These are phyloP conservation scores for Tetragonula carbonaria DNA, from an alignment of 2,888 invertebrate genomes.

Conservation along the genomic window DNA sequence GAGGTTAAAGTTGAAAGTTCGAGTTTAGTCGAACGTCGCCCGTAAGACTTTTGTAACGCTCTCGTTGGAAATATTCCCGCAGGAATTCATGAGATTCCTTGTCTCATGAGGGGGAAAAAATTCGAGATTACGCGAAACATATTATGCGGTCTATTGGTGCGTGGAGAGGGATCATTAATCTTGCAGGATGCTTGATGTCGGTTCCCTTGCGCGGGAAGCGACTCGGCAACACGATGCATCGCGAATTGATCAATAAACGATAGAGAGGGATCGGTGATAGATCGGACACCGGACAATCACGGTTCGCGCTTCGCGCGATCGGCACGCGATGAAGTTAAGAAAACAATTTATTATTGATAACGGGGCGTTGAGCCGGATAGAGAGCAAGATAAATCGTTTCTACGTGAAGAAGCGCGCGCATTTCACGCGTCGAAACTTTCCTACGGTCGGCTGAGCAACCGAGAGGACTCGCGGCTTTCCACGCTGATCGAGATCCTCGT, in stretches of 20 bases:
- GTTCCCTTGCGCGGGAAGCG: background rate
- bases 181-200: slow-evolving; percentile 4
- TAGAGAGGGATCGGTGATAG: slow-evolving; percentile 40
- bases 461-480: background rate
- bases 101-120: background rate
- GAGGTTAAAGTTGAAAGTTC: background rate
- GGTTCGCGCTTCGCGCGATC: slow-evolving; percentile 21
- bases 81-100: slow-evolving; percentile 25
- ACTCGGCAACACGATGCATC: slow-evolving; percentile 25
- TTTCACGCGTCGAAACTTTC: slow-evolving; percentile 21
- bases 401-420: slow-evolving; percentile 21
- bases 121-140: slow-evolving; percentile 25
- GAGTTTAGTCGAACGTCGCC: background rate
- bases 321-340: slow-evolving; percentile 27
- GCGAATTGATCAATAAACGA: slow-evolving; percentile 52
- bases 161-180: slow-evolving; percentile 40
- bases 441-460: background rate
- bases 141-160: slow-evolving; percentile 5
- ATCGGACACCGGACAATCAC: slow-evolving; percentile 45
- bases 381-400: slow-evolving; percentile 52
- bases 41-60: background rate
- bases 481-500: slow-evolving; percentile 10
- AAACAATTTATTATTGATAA: slow-evolving; percentile 59
- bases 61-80: background rate
- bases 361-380: slow-evolving; percentile 7